Conservation (phyloP, 2,888 invertebrate species). For the Coelogynopora nodosa region DNA sequence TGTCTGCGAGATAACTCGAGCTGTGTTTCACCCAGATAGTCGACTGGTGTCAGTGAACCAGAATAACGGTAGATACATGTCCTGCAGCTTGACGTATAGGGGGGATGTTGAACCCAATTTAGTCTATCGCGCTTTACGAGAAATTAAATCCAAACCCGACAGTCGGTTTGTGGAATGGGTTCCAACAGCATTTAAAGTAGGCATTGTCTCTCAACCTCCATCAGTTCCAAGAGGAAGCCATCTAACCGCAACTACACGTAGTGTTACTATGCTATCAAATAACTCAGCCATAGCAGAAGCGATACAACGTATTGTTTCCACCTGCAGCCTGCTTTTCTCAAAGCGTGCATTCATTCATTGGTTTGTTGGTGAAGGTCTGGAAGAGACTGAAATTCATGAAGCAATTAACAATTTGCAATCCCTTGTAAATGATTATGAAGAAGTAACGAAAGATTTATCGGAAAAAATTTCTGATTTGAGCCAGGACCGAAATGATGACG, state of each 20-base stretch:
- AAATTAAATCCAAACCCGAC: background rate
- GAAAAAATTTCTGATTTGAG: too few relatives aligned
- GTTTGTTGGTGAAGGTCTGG: conserved; percentile 44
- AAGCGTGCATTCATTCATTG: conserved; percentile 42
- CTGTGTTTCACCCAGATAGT: background rate
- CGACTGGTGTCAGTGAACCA: background rate
- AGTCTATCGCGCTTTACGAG: background rate
- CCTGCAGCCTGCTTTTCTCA: conserved; percentile 22
- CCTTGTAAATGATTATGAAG: conserved; percentile 37
- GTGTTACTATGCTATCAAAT: conserved; percentile 38
- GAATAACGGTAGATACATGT: background rate
- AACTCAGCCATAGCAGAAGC: conserved; percentile 38
- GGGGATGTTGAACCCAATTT: background rate
- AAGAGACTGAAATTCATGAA: conserved; percentile 40
- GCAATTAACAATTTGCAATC: conserved; percentile 29
- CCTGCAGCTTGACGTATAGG: background rate
- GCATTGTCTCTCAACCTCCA: background rate
- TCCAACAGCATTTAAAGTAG: conserved; percentile 15
- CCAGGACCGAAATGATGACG: too few relatives aligned
- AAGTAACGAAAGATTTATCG: background rate
- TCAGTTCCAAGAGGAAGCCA: background rate
- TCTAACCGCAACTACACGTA: background rate
- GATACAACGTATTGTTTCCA: background rate
- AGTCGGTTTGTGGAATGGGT: background rate
- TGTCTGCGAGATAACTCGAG: background rate